Conservation (phyloP, 2,797 vertebrate genomes). For the Chromis chromis region DNA sequence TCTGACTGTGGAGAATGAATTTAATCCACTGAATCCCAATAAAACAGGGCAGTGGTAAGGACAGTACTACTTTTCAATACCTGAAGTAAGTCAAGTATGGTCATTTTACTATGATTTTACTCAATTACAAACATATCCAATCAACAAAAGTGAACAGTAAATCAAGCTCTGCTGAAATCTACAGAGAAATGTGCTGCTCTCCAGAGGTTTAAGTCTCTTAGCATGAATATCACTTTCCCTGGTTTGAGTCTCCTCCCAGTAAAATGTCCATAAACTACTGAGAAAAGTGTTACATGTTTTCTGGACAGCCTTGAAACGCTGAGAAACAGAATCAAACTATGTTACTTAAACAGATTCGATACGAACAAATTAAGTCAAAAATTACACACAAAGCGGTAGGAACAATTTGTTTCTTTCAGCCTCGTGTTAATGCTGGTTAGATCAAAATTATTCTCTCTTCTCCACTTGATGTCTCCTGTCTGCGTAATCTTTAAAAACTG, state of each 20-base stretch:
- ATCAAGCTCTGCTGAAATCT: constrained; percentile 15
- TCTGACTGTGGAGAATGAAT: neutral
- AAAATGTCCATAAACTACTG: neutral
- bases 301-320: constrained; percentile 5
- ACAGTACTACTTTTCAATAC: neutral
- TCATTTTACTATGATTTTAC: neutral
- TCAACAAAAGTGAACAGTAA: constrained; percentile 10
- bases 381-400: too few relatives aligned
- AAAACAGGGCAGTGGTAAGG: neutral
- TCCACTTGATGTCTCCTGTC: neutral
- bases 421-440: neutral
- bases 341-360: neutral
- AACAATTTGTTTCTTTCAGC: neutral
- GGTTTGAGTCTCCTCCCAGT: neutral
- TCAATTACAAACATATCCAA: constrained; percentile 1
- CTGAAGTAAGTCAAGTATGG: neutral
- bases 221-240: constrained; percentile 2
- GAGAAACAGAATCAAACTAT: neutral
- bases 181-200: neutral
- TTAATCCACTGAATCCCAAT: neutral
- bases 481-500: neutral
- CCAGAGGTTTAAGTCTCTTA: neutral
- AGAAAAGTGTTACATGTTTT: neutral
- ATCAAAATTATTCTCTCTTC: neutral
- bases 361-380: constrained; percentile 4